These are phyloP conservation scores for Protodeltote pygarga DNA, from an alignment of 2,888 invertebrate genomes.

Conservation along the genomic window DNA sequence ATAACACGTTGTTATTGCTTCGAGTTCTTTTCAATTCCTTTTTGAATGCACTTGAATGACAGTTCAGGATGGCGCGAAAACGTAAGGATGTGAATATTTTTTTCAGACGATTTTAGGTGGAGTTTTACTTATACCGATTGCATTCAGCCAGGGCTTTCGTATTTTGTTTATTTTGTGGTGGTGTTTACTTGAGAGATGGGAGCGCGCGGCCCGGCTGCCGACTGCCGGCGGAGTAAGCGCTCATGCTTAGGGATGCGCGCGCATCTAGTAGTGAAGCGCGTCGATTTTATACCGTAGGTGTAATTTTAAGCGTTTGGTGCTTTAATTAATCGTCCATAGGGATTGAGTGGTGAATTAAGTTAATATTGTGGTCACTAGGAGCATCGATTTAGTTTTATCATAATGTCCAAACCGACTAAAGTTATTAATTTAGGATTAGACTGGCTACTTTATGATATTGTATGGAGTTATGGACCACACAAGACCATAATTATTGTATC, in stretches of 20 bases:
- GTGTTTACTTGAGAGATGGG: slow-evolving; percentile 72
- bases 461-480: background rate
- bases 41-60: slow-evolving; percentile 62
- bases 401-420: slow-evolving; percentile 3
- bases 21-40: slow-evolving; percentile 65
- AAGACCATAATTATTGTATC: too few species aligned
- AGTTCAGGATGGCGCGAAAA: slow-evolving; percentile 71
- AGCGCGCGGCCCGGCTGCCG: slow-evolving; percentile 83
- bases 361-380: slow-evolving; percentile 41
- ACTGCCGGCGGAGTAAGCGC: slow-evolving; percentile 82
- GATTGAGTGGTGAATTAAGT: slow-evolving; percentile 48
- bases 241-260: slow-evolving; percentile 75
- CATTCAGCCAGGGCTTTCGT: slow-evolving; percentile 80
- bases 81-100: slow-evolving; percentile 46
- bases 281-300: slow-evolving; percentile 82
- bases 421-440: slow-evolving; percentile 18
- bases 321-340: slow-evolving; percentile 68
- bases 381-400: slow-evolving; percentile 26
- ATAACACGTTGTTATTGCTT: slow-evolving; percentile 80
- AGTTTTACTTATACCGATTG: slow-evolving; percentile 54
- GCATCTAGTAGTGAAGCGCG: slow-evolving; percentile 68
- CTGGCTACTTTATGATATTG: background rate
- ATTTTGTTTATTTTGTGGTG: slow-evolving; percentile 74
- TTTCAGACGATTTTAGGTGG: slow-evolving; percentile 49
- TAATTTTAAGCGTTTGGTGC: slow-evolving; percentile 68